Evolutionary conservation across 2,888 invertebrate genomes (phyloP), one percentile per base, ranked within the genome.

Genomic region (Sphinx pinastri): DNA sequence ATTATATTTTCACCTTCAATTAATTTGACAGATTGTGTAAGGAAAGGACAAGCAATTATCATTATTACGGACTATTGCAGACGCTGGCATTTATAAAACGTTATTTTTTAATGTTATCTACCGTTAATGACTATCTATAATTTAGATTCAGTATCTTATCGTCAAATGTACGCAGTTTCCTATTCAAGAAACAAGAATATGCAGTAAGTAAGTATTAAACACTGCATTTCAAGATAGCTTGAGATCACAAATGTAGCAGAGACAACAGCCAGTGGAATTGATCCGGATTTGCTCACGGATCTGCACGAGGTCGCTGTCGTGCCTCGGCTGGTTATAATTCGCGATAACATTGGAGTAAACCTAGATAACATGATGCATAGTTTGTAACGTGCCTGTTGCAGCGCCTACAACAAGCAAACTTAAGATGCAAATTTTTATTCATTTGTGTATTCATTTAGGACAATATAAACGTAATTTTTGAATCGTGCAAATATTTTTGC

Each of bases 261-360:
- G 76, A 74, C 79, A 77, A 75, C 72, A 76, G 77, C 76, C 75
- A 80, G 72, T 79, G 70, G 70, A 73, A 71, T 63, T 76, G 80
- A 83, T 81, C 84, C 82, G 83, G 82, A 80, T 79, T 79, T 73
- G 78, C 73, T 84, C 76, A 82, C 84, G 85, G 85, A 87, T 83
- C 80, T 80, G 71, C 67, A 57, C 86, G 84, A 87, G 87, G 87
- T 83, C 84, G 81, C 74, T 71, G 73, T 80, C 78, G 81, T 77
- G 79, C 54, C 69, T 69, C 45, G 38, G 52, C 60, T 16, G 16
- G n/a, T 31, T 63, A 69, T 47, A 60, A 80, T 76, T 76, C 72
- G 77, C 74, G 76, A 81, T 80, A 76, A 77, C 75, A 74, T 76
- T 75, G 63, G 47, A 63, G 49, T 63, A 74, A 75, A 76, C 74